Evolutionary conservation across 2,888 invertebrate species (phyloP).

Genomic region (Eupithecia abbreviata): DNA sequence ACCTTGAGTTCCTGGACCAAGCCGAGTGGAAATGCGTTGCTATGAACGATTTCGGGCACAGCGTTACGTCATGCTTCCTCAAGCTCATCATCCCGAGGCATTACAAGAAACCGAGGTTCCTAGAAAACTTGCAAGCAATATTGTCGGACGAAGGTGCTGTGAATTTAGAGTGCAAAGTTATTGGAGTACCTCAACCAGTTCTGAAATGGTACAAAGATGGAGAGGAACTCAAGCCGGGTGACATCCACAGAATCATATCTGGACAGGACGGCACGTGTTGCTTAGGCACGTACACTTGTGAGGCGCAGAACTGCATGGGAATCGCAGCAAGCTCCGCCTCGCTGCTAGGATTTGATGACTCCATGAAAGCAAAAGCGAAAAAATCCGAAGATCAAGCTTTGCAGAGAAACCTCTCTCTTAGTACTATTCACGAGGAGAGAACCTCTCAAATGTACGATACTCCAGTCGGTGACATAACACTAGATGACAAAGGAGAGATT

Average conservation of each 20-base stretch:
- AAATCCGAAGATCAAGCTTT: constrained; percentile 80
- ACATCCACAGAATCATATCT: constrained; percentile 95
- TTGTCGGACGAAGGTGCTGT: constrained; percentile 95
- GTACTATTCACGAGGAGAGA: constrained; percentile 95
- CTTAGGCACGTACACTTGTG: constrained; percentile 94
- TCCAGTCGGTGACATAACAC: constrained; percentile 89
- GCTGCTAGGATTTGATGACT: constrained; percentile 93
- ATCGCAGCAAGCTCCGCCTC: constrained; percentile 94
- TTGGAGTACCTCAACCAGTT: constrained; percentile 95
- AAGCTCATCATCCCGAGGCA: constrained; percentile 93
- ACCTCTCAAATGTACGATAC: constrained; percentile 95
- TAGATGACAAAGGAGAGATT: constrained; percentile 93
- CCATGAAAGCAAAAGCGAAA: constrained; percentile 81
- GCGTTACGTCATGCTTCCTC: constrained; percentile 93
- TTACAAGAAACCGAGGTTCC: constrained; percentile 93
- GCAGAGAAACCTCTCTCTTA: constrained; percentile 91
- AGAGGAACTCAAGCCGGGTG: constrained; percentile 93
- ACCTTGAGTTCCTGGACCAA: constrained; percentile 92
- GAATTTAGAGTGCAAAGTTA: constrained; percentile 95
- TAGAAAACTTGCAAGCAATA: constrained; percentile 93
- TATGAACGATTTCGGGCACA: constrained; percentile 94
- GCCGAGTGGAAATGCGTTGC: constrained; percentile 97
- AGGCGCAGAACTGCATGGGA: constrained; percentile 96
- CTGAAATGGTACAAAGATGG: constrained; percentile 97
- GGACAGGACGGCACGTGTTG: constrained; percentile 96